A percentile compares a stretch with the other conserved stretches of the same genome.
These are phyloP conservation scores for Lampropteryx suffumata DNA, from an alignment of 2,888 invertebrate species.

Conservation along the genomic window DNA sequence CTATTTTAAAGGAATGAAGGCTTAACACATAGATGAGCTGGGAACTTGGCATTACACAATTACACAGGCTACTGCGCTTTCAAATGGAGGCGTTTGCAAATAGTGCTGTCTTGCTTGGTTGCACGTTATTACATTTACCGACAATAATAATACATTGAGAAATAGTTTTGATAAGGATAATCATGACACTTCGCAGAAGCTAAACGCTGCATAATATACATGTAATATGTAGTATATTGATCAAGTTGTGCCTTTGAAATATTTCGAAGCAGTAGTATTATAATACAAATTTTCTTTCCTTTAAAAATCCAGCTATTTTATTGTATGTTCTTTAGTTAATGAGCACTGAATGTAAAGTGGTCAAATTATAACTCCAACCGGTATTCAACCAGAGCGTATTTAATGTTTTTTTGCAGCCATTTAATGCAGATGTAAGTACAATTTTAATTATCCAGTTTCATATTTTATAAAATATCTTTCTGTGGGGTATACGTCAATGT, in stretches of 20 bases:
- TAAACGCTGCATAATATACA: no score
- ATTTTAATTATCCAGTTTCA: conserved; percentile 50
- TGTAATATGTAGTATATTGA: no score
- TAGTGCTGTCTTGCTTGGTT: background rate
- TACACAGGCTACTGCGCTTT: conserved; percentile 21
- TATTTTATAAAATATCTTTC: conserved; percentile 3
- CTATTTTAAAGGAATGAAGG: no score
- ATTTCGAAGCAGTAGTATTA: no score
- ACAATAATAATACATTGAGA: no score
- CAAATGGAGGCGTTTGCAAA: conserved; percentile 16
- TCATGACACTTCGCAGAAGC: background rate
- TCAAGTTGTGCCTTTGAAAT: no score
- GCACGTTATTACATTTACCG: no score
- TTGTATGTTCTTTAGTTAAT: no score
- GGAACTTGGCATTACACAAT: conserved; percentile 18
- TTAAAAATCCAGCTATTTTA: no score
- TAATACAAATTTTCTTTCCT: no score
- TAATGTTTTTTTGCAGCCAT: conserved; percentile 50
- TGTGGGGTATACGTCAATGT: no score
- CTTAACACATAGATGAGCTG: conserved; percentile 2
- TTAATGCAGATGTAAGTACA: conserved; percentile 49
- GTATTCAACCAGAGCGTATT: conserved; percentile 28
- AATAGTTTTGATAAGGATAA: conserved; percentile 37
- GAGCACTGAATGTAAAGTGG: conserved; percentile 29
- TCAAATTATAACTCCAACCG: conserved; percentile 40